A percentile compares a stretch with the other conserved stretches of the same genome.
phyloP scores from a whole-genome alignment of 1,140 invertebrate genomes.

The Lepidurus packardi region DNA sequence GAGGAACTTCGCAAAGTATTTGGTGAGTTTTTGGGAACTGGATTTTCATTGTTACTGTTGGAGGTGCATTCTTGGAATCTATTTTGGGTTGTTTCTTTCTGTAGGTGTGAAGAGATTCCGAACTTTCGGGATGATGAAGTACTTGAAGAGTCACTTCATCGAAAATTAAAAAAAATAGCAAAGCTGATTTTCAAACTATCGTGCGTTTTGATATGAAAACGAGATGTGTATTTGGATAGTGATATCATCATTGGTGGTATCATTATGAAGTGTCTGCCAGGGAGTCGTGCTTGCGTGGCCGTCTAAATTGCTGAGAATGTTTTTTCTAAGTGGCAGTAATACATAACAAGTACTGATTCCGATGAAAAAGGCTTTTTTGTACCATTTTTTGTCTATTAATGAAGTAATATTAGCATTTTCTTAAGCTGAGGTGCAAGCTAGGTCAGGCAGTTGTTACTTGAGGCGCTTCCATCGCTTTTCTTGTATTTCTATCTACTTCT shows the following conservation, averaged over 20 bases:
- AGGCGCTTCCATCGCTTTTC: not conserved
- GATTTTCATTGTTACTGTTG: slow-evolving; percentile 7
- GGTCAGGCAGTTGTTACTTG: not conserved
- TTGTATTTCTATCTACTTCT: not conserved
- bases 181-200: slow-evolving; percentile 13
- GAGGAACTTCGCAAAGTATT: slow-evolving; percentile 83
- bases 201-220: slow-evolving; percentile 21
- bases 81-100: slow-evolving; percentile 30
- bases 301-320: slow-evolving; percentile 16
- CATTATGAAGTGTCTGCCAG: slow-evolving; percentile 13
- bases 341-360: slow-evolving; percentile 4
- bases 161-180: slow-evolving; percentile 49
- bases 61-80: not conserved
- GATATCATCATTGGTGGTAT: not conserved
- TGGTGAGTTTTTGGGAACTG: slow-evolving; percentile 46
- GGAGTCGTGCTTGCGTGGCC: not conserved
- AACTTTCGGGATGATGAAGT: slow-evolving; percentile 93
- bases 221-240: not conserved
- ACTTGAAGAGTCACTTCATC: slow-evolving; percentile 82
- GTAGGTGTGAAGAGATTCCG: slow-evolving; percentile 75
- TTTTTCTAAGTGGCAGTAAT: slow-evolving; percentile 22
- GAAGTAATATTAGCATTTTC: not conserved
- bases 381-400: not conserved
- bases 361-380: not conserved
- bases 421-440: no score